Conservation (phyloP, 2,888 invertebrate genomes). For the Cryptocephalus moraei region DNA sequence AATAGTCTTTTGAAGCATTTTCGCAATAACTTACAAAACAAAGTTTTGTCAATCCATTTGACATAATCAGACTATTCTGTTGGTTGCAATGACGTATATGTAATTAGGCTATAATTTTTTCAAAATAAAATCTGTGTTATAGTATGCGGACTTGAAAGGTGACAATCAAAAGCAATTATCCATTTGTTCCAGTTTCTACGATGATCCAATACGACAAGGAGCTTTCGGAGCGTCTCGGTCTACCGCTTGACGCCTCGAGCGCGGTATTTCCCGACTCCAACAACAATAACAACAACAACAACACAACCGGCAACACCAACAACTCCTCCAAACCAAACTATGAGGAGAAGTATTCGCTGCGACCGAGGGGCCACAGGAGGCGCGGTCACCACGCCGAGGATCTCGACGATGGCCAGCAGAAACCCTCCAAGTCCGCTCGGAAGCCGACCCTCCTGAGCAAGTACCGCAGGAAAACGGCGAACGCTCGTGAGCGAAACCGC, state of each 20-base stretch:
- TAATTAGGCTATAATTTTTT: too few species aligned
- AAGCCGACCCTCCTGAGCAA: constrained; percentile 50
- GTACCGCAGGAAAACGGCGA: constrained; percentile 58
- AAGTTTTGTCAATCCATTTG: too few species aligned
- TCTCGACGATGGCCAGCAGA: constrained; percentile 10
- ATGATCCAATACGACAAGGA: constrained; percentile 33
- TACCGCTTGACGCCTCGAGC: constrained; percentile 21
- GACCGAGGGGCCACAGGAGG: constrained; percentile 31
- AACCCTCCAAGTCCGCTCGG: constrained; percentile 26
- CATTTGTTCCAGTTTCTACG: not conserved
- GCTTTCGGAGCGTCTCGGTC: constrained; percentile 31
- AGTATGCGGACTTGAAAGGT: too few species aligned
- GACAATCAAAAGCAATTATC: too few species aligned
- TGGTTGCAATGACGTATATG: too few species aligned
- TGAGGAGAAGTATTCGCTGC: constrained; percentile 36
- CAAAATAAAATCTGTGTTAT: too few species aligned
- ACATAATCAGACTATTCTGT: too few species aligned
- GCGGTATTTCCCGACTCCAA: constrained; percentile 30
- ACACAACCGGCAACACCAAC: constrained; percentile 30
- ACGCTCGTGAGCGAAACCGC: constrained; percentile 53
- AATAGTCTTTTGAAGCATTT: too few species aligned
- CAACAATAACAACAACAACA: constrained; percentile 26
- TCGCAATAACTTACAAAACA: too few species aligned
- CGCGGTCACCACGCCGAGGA: constrained; percentile 15
- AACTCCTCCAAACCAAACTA: constrained; percentile 23